Base-by-base conservation (phyloP, 2,888 invertebrate genomes). In the Euproctis similis region DNA sequence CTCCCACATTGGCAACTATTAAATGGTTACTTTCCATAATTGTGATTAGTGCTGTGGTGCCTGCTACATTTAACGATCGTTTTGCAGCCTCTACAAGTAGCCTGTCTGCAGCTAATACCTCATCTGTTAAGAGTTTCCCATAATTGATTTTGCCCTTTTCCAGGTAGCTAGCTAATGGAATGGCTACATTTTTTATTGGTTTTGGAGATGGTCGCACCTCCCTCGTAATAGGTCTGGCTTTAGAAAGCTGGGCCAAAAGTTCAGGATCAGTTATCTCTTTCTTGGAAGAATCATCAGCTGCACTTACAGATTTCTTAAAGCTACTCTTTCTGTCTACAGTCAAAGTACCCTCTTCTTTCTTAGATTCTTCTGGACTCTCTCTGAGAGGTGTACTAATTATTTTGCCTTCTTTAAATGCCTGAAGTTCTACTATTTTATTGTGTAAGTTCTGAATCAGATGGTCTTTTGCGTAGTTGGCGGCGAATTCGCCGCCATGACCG, bases 1-100 rank as follows among this genome's bases (percentile, higher is more conserved):
- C 98, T 2, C 98, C 98, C 12, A 98, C 97, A 86, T 98, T 98
- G 8, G 97, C 97, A 12, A 98, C 96, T 42, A 94, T 91, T 40
- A 98, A 76, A 53, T 90, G 88, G 49, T 91, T 89, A 20, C 89
- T 91, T 68, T 96, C 93, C 47, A 97, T 82, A 8, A 97, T 78
- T 13, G 96, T 97, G 48, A 97, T 92, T 23, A 98, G 76, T 2
- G 96, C 96, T 12, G 98, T 98, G 11, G 97, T 96, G 8, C 98
- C 97, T 66, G 89, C 91, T 11, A 91, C 90, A 72, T 91, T 89
- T 59, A 89, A 82, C 17, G 90, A 90, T 47, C 92, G 89, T 64
- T 95, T 95, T 5, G 95, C 95, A 30, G 90, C 89, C 63, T 94
- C 91, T 5, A 97, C 88, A 11, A 97, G 78, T 36, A 92, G 85